Evolutionary conservation across 2,797 vertebrate species (phyloP), one percentile per base, ranked within the genome.

Genomic region (Euthynnus affinis): DNA sequence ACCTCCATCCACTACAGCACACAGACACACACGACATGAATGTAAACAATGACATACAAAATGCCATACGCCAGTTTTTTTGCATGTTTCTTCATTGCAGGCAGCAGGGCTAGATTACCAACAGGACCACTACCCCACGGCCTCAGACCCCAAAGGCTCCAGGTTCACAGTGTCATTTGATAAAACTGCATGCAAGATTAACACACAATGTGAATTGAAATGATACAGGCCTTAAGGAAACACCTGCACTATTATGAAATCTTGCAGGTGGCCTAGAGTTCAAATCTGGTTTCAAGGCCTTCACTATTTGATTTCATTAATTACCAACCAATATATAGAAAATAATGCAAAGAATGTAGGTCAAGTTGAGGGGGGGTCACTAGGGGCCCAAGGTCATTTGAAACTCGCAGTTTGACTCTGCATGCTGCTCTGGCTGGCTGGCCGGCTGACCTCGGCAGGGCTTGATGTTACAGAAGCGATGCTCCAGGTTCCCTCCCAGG

Each of bases 401-500:
- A n/a, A n/a, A n/a, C n/a, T n/a, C n/a, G n/a, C n/a, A n/a, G n/a
- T n/a, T n/a, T n/a, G n/a, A n/a, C n/a, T n/a, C n/a, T n/a, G n/a
- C n/a, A n/a, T n/a, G n/a, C n/a, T n/a, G n/a, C n/a, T n/a, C n/a
- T n/a, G n/a, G n/a, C n/a, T n/a, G n/a, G n/a, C n/a, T n/a, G n/a
- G n/a, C n/a, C n/a, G n/a, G n/a, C n/a, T n/a, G 85, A 97, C 97
- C 97, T 92, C 91, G 93, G 89, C 97, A 98, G 58, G 97, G 96
- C 6, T 83, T 92, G 69, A 97, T 95, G 90, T 95, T 97, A 71
- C 97, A 98, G 92, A 97, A 97, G 34, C 95, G 96, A 29, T 69
- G 89, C 44, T 97, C 97, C 71, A 86, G 66, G 76, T 97, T 96
- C 3, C 96, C 96, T 0, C 90, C 94, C 0, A 96, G 87, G 86